Conservation (phyloP, 2,113 vertebrate genomes). For the Acrocephalus kingi region DNA sequence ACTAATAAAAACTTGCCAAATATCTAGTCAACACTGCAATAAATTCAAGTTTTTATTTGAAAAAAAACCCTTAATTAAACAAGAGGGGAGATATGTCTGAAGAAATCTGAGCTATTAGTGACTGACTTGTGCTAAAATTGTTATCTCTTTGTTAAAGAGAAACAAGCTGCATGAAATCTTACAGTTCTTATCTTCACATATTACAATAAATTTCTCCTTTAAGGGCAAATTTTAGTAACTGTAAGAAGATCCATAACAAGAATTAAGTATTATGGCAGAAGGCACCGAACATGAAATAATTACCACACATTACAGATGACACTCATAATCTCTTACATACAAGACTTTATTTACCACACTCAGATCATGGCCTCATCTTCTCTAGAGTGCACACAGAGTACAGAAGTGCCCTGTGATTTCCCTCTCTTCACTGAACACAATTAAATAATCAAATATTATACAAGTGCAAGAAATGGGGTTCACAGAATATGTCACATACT, state of each 20-base stretch:
- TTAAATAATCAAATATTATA: not conserved
- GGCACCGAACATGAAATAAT: not conserved
- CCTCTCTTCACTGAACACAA: not conserved
- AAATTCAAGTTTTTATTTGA: not conserved
- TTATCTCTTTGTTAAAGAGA: not conserved
- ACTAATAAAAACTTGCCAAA: not conserved
- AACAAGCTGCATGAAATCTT: not conserved
- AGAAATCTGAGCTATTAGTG: not conserved
- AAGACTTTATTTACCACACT: not conserved
- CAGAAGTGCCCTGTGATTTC: not conserved
- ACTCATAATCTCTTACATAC: not conserved
- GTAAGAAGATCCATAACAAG: not conserved
- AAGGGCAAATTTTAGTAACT: not conserved
- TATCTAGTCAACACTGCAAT: not conserved
- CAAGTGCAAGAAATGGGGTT: not conserved
- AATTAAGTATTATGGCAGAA: not conserved
- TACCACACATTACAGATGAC: not conserved
- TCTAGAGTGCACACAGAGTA: not conserved
- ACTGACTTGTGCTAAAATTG: not conserved
- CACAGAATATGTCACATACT: not conserved
- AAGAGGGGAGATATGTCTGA: not conserved
- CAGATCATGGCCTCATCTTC: not conserved
- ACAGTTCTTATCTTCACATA: not conserved
- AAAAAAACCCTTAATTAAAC: not conserved
- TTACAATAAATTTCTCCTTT: not conserved